Conservation (phyloP, 2,797 vertebrate genomes). For the Cygnus olor region DNA sequence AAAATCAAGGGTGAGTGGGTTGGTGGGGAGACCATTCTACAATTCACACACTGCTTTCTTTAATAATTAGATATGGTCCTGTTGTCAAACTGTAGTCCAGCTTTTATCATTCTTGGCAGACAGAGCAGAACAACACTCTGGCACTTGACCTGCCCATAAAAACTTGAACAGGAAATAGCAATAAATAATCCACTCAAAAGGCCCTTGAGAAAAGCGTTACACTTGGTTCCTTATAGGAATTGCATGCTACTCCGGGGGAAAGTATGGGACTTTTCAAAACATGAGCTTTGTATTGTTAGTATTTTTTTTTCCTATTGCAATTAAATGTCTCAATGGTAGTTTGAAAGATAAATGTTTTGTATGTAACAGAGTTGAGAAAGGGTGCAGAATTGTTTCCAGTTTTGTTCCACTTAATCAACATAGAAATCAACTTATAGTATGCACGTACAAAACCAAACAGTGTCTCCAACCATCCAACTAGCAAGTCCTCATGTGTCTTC, state of each 20-base stretch:
- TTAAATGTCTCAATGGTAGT: neutral
- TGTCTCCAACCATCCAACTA: neutral
- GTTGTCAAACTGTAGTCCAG: slow-evolving; percentile 41
- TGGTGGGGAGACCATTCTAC: neutral
- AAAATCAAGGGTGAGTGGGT: neutral
- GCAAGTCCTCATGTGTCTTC: neutral
- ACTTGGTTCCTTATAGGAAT: slow-evolving; percentile 48
- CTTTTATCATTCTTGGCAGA: slow-evolving; percentile 66
- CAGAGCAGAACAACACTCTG: slow-evolving; percentile 49
- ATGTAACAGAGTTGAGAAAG: neutral
- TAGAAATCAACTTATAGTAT: neutral
- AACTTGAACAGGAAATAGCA: slow-evolving; percentile 65
- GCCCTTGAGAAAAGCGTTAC: slow-evolving; percentile 53
- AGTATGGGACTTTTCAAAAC: neutral
- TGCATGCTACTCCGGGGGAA: neutral
- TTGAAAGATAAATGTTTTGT: neutral
- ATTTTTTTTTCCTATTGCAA: neutral
- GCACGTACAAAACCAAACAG: neutral
- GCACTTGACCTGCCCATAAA: slow-evolving; percentile 68
- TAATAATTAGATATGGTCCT: slow-evolving; percentile 53
- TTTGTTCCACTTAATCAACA: neutral
- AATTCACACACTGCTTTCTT: slow-evolving; percentile 23
- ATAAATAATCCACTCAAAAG: slow-evolving; percentile 70
- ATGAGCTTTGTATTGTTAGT: neutral
- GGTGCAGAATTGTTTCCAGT: neutral